A percentile compares a stretch with the other conserved stretches of the same genome.
phyloP scores from a whole-genome alignment of 2,888 invertebrate genomes.

The Synergus umbraculus region DNA sequence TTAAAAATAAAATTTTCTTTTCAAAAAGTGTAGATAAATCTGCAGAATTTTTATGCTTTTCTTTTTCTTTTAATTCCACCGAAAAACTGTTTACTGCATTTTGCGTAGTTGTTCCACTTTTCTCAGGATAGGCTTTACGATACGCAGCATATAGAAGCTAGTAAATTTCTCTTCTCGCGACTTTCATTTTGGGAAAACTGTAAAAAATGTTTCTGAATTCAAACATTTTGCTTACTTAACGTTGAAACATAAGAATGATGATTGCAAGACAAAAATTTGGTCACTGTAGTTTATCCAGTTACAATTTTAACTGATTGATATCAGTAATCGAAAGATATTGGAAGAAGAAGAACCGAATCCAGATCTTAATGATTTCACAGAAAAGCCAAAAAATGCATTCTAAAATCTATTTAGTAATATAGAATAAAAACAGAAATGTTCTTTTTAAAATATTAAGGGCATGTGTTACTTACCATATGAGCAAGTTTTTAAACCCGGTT shows the following conservation, averaged over 20 bases:
- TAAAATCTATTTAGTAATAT: not conserved
- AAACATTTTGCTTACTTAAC: not conserved
- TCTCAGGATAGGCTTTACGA: conserved; percentile 9
- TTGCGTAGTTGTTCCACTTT: not conserved
- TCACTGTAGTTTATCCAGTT: no score
- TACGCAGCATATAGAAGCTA: not conserved
- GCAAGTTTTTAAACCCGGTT: no score
- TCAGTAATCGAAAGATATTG: no score
- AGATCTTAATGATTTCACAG: no score
- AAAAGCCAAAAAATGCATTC: no score
- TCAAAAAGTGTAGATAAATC: not conserved
- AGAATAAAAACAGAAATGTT: not conserved
- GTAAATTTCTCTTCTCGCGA: not conserved
- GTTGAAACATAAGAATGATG: no score
- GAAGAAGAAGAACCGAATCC: no score
- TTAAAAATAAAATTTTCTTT: not conserved
- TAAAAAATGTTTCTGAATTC: not conserved
- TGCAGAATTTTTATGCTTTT: not conserved
- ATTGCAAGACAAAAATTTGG: no score
- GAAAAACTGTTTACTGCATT: not conserved
- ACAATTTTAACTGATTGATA: no score
- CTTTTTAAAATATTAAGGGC: not conserved
- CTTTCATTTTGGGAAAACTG: not conserved
- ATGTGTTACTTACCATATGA: no score
- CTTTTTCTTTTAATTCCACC: not conserved